Conservation (phyloP, 1,140 invertebrate species). For the Aphaenogaster ashmeadi region DNA sequence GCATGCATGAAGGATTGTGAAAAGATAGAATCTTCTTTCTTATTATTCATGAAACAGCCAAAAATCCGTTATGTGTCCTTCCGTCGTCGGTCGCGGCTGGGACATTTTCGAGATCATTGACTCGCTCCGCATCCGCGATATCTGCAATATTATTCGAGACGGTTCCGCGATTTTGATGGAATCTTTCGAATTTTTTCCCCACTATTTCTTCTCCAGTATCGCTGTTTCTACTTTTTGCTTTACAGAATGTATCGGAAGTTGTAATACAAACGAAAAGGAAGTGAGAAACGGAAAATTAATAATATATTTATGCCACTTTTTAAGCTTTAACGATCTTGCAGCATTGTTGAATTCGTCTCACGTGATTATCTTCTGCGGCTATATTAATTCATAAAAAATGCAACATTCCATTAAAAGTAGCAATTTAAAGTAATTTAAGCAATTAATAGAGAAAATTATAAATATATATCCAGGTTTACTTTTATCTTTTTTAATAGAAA, state of each 20-base stretch:
- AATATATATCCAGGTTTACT: neutral
- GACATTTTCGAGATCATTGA: neutral
- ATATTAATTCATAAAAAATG: neutral
- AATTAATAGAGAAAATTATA: neutral
- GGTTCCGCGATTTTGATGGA: neutral
- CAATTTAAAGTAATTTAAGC: neutral
- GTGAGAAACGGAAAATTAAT: neutral
- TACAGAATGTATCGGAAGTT: neutral
- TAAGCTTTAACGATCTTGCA: neutral
- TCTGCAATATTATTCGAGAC: neutral
- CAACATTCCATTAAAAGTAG: neutral
- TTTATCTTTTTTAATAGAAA: neutral
- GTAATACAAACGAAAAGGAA: neutral
- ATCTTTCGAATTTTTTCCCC: neutral
- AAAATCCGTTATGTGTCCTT: neutral
- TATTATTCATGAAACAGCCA: too few species aligned
- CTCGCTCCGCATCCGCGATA: neutral
- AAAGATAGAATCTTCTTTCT: neutral
- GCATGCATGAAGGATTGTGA: neutral
- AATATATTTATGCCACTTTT: neutral
- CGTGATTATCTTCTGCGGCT: too few species aligned
- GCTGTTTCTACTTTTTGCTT: neutral
- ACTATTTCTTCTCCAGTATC: neutral
- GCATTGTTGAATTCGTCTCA: neutral
- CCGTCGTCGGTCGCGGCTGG: too few species aligned